phyloP scores from a whole-genome alignment of 2,113 vertebrate genomes.

The Peucedramus taeniatus region DNA sequence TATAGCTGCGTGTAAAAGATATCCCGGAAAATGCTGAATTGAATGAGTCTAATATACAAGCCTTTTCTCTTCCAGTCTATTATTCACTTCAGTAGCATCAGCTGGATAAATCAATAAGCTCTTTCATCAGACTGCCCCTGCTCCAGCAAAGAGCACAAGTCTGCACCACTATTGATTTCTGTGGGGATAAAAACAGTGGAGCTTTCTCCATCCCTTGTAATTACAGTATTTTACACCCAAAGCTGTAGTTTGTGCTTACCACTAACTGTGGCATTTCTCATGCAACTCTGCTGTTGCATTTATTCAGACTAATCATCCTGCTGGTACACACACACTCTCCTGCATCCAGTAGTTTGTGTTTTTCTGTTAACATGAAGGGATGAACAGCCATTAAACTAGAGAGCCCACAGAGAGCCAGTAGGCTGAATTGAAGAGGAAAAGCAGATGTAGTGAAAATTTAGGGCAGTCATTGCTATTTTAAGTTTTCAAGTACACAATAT shows the following conservation, averaged over 20 bases:
- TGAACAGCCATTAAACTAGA: constrained; percentile 55
- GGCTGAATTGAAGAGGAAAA: constrained; percentile 16
- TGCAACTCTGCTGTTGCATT: constrained; percentile 49
- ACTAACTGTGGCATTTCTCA: constrained; percentile 48
- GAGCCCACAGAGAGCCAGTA: constrained; percentile 29
- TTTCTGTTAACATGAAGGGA: constrained; percentile 37
- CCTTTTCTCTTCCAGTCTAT: constrained; percentile 48
- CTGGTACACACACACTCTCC: constrained; percentile 7
- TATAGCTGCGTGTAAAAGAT: not conserved
- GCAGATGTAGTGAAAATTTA: constrained; percentile 34
- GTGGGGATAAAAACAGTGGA: constrained; percentile 61
- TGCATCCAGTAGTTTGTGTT: constrained; percentile 49
- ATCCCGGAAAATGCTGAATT: constrained; percentile 20
- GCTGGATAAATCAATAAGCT: constrained; percentile 64
- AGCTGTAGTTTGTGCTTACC: constrained; percentile 58
- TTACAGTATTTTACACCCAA: constrained; percentile 70
- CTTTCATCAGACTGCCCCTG: constrained; percentile 45
- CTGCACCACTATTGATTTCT: constrained; percentile 63
- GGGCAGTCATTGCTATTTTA: constrained; percentile 20
- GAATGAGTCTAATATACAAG: constrained; percentile 50
- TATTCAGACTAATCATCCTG: constrained; percentile 59
- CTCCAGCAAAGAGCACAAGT: constrained; percentile 53
- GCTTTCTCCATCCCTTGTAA: constrained; percentile 48
- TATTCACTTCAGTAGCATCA: constrained; percentile 59
- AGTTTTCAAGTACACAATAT: constrained; percentile 3